Base-by-base conservation (phyloP, 2,888 invertebrate species). In the Diplazon laetatorius region DNA sequence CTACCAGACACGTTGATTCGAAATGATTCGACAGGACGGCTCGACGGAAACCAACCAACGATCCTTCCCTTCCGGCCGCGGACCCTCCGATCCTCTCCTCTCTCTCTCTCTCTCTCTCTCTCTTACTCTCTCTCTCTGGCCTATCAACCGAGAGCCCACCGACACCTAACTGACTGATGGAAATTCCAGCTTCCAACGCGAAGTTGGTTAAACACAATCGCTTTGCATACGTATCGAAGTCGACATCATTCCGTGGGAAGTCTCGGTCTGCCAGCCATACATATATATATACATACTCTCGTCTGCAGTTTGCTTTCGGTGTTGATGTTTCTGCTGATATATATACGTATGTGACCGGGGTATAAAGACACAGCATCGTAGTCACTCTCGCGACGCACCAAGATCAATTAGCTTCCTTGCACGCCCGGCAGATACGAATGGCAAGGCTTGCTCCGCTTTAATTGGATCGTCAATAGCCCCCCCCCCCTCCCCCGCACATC, bases 1-100 rank as follows among this genome's bases (percentile, higher is more conserved):
- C 90, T 87, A 89, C 87, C 88, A 88, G 85, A 88, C 88, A 88
- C 88, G 88, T 87, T 90, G 90, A 90, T 90, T 90, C 88, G 87
- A 89, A 90, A 90, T 89, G 88, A 89, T 89, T 89, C 88, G 88
- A 85, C 85, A 85, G 84, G 44, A 60, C 63, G 62, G 73, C 86
- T 84, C 82, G 80, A 82, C 82, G 83, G 74, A 80, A 81, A 68
- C 80, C 74, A 74, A 57, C 71, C 78, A 72, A 60, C 76, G 69
- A 63, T 44, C 63, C 55, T 63, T 2, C 50, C 71, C 68, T 65
- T 65, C 73, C 75, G 50, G 52, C 70, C 76, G 68, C 30, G 18
- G 8, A 14, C 30, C 30, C 6, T 30, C 30, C 4, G 4, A 6
- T 30, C 6, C 30, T 30, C 30, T 18, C 10, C 72, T 14, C 14